Percentiles rank a stretch among this genome's conserved stretches.
Evolutionary conservation across 2,888 invertebrate species (phyloP).

Genomic region (Phlogophora meticulosa): DNA sequence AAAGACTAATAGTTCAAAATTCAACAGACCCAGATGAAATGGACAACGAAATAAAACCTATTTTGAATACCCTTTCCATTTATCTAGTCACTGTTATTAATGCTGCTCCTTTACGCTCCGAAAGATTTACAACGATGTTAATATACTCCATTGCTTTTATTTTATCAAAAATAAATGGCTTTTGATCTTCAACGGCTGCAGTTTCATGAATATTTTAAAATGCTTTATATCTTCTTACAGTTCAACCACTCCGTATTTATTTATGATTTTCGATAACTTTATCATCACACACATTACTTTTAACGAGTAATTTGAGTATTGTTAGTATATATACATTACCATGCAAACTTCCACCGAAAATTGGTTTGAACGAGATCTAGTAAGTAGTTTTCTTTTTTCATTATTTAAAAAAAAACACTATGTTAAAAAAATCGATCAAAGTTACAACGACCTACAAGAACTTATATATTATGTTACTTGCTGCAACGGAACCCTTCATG

Average conservation of each 20-base stretch:
- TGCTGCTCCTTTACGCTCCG: slow-evolving; percentile 18
- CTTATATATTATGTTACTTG: too few relatives aligned
- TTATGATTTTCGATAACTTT: slow-evolving; percentile 20
- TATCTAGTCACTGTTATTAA: slow-evolving; percentile 22
- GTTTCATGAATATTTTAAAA: slow-evolving; percentile 40
- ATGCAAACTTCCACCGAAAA: too few relatives aligned
- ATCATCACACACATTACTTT: neutral
- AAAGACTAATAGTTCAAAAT: neutral
- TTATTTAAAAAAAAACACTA: too few relatives aligned
- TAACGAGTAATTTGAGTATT: neutral
- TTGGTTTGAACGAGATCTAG: too few relatives aligned
- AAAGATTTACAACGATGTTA: slow-evolving; percentile 14
- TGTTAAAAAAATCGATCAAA: too few relatives aligned
- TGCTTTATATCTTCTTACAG: slow-evolving; percentile 10
- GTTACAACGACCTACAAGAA: too few relatives aligned
- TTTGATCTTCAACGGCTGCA: slow-evolving; percentile 35
- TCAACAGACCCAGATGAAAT: slow-evolving; percentile 15
- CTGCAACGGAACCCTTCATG: too few relatives aligned
- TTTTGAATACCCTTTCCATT: slow-evolving; percentile 20
- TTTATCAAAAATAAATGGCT: slow-evolving; percentile 19
- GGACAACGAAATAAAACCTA: neutral
- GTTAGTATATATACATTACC: too few relatives aligned
- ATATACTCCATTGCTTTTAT: slow-evolving; percentile 19
- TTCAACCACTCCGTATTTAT: slow-evolving; percentile 5
- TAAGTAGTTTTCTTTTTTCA: too few relatives aligned